Conservation (phyloP, 92 coral and sea anemone species). For the Chrysogorgia sp. region DNA sequence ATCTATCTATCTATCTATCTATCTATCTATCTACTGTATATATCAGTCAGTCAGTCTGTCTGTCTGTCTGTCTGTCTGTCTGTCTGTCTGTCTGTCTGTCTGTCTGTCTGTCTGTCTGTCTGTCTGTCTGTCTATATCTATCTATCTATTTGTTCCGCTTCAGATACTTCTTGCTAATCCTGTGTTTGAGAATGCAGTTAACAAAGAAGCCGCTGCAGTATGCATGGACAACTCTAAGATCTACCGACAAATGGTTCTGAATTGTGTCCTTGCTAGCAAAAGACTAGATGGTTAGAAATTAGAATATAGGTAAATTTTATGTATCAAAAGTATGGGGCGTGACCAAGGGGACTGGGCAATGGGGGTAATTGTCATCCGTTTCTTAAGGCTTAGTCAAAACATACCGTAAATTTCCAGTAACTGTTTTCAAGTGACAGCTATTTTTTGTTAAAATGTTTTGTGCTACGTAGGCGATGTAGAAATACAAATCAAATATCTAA, state of each 20-base stretch:
- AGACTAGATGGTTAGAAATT: slow-evolving; percentile 80
- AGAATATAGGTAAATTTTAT: too few species aligned
- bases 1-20: too few species aligned
- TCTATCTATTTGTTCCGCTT: neutral
- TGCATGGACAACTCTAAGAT: slow-evolving; percentile 60
- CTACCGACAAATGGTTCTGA: slow-evolving; percentile 78
- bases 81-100: neutral
- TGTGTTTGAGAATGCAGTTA: slow-evolving; percentile 73
- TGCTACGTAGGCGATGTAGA: too few species aligned
- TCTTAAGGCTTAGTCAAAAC: too few species aligned
- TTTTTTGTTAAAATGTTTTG: too few species aligned
- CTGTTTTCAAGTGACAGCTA: too few species aligned
- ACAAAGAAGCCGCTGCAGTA: slow-evolving; percentile 77
- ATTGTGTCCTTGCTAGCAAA: slow-evolving; percentile 87
- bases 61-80: neutral
- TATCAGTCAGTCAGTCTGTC: neutral
- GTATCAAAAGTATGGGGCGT: too few species aligned
- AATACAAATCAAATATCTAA: too few species aligned
- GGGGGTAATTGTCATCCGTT: too few species aligned
- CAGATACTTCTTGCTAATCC: slow-evolving; percentile 86
- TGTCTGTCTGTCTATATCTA: neutral
- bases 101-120: neutral
- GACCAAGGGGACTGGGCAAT: too few species aligned
- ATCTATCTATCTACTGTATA: too few species aligned
- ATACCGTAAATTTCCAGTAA: too few species aligned